Conservation (phyloP, 2,797 vertebrate genomes). For the Chanos chanos region DNA sequence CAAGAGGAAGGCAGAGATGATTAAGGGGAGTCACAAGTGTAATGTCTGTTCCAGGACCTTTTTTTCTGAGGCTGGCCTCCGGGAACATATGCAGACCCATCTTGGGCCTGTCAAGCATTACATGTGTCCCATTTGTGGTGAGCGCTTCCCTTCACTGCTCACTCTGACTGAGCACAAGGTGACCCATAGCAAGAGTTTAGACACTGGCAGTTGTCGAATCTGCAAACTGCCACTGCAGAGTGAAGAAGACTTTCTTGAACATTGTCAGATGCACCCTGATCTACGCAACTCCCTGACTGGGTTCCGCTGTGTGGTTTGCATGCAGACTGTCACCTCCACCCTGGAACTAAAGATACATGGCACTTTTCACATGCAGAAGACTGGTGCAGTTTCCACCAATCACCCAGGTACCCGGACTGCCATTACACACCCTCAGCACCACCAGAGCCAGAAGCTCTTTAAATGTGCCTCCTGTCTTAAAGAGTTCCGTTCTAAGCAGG, state of each 20-base stretch:
- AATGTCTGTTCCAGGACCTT: constrained; percentile 98
- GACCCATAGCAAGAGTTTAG: constrained; percentile 98
- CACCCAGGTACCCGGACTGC: constrained; percentile 62
- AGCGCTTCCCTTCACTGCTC: constrained; percentile 95
- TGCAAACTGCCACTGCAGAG: constrained; percentile 97
- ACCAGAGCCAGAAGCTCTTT: constrained; percentile 83
- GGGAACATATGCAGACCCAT: constrained; percentile 99
- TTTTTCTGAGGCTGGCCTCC: constrained; percentile 95
- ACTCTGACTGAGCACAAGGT: constrained; percentile 99
- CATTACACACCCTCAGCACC: constrained; percentile 74
- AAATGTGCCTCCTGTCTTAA: constrained; percentile 97
- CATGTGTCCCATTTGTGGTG: constrained; percentile 98
- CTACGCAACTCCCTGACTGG: constrained; percentile 97
- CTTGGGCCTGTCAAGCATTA: constrained; percentile 98
- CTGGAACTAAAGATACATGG: constrained; percentile 98
- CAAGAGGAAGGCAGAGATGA: constrained; percentile 95
- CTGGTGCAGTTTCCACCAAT: constrained; percentile 78
- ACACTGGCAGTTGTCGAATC: constrained; percentile 97
- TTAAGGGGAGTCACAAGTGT: constrained; percentile 98
- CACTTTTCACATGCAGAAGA: constrained; percentile 99
- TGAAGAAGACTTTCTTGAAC: constrained; percentile 98
- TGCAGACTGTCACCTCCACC: constrained; percentile 99
- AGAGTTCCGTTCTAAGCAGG: constrained; percentile 94
- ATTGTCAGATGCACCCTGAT: constrained; percentile 99
- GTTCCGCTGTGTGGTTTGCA: constrained; percentile 98